phyloP scores from a whole-genome alignment of 1,140 invertebrate species.

The Lepidotrigona ventralis region DNA sequence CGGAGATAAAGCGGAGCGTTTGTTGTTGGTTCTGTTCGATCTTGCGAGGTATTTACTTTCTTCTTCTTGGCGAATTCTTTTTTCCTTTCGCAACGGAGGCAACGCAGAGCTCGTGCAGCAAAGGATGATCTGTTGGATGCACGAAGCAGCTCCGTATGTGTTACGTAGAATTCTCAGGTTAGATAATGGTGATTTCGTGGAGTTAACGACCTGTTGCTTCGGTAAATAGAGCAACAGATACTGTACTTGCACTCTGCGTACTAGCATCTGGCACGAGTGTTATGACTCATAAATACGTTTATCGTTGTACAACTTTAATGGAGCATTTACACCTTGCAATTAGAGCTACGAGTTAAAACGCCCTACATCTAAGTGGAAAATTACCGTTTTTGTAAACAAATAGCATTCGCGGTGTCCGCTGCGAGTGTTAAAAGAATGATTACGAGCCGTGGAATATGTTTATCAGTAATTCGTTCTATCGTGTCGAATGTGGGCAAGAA shows the following conservation, averaged over 20 bases:
- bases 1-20: constrained; percentile 35
- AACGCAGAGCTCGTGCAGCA: neutral
- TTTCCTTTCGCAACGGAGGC: too few species aligned
- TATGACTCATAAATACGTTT: neutral
- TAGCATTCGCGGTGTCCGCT: too few species aligned
- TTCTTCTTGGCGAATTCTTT: neutral
- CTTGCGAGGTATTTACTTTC: neutral
- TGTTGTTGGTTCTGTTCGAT: constrained; percentile 26
- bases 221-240: neutral
- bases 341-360: neutral
- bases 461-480: too few species aligned
- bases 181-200: neutral
- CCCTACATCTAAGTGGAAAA: neutral
- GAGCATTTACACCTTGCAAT: neutral
- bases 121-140: neutral
- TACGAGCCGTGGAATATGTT: too few species aligned
- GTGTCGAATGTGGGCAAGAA: too few species aligned
- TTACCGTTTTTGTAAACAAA: neutral
- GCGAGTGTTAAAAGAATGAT: too few species aligned
- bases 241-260: too few species aligned
- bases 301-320: neutral
- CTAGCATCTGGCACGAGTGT: neutral
- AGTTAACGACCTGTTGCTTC: neutral
- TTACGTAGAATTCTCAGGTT: neutral
- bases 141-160: neutral